A percentile compares a stretch with the other conserved stretches of the same genome.
These are phyloP conservation scores for Bufo bufo DNA, from an alignment of 2,113 vertebrate genomes.

Conservation along the genomic window DNA sequence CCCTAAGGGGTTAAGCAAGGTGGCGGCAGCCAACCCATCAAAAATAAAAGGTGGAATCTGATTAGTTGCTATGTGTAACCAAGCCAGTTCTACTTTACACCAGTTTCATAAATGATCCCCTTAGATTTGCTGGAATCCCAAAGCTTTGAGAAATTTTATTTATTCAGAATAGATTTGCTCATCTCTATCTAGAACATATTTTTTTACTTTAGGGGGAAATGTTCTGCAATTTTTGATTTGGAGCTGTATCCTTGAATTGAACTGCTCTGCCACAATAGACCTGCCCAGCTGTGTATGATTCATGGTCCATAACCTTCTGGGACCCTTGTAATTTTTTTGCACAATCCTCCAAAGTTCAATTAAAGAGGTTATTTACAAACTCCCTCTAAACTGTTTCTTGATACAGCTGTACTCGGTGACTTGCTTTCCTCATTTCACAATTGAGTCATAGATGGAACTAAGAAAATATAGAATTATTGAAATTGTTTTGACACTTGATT, in stretches of 20 bases:
- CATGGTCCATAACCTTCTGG: conserved; percentile 14
- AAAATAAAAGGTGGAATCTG: no score
- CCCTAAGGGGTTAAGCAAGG: no score
- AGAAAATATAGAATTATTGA: neutral
- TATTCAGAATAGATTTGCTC: no score
- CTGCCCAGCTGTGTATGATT: conserved; percentile 49
- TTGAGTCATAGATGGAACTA: neutral
- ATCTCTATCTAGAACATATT: neutral
- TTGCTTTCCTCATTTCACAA: neutral
- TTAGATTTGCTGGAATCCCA: no score
- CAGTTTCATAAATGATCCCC: no score
- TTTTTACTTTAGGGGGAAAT: neutral
- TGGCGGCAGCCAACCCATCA: no score
- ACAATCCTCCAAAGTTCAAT: conserved; percentile 25
- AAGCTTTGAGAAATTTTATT: no score
- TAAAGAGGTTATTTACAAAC: conserved; percentile 22
- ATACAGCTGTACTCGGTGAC: conserved; percentile 31
- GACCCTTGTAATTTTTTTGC: conserved; percentile 1
- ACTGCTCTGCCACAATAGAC: neutral
- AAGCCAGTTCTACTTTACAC: no score
- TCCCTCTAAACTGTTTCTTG: neutral
- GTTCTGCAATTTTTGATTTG: neutral
- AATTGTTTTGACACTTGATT: neutral
- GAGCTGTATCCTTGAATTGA: conserved; percentile 23
- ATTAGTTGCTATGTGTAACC: no score